phyloP scores from a whole-genome alignment of 2,113 vertebrate species.

The Lynx canadensis region DNA sequence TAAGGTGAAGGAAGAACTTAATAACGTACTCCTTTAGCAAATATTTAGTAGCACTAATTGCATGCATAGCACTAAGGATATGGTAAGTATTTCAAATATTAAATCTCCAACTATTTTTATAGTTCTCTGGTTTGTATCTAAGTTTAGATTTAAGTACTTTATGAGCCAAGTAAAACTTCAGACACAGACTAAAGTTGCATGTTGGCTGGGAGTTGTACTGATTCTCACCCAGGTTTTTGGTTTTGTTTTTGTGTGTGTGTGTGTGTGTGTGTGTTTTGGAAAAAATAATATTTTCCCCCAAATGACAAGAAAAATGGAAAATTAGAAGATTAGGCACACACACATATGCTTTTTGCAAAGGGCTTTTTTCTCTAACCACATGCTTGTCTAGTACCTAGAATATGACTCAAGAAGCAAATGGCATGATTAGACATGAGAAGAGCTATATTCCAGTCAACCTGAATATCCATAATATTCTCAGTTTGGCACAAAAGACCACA shows the following conservation, averaged over 20 bases:
- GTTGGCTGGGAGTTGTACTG: background rate
- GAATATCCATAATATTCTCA: background rate
- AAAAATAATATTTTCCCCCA: background rate
- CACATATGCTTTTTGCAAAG: background rate
- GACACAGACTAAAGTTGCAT: background rate
- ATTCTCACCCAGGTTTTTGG: background rate
- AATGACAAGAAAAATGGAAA: background rate
- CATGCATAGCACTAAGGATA: accelerated
- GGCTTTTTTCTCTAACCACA: background rate
- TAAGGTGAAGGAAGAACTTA: background rate
- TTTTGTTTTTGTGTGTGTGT: too few relatives aligned
- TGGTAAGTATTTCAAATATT: background rate
- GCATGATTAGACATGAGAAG: background rate
- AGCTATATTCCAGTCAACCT: background rate
- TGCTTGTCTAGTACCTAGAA: background rate
- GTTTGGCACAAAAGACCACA: background rate
- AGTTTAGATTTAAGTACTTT: background rate
- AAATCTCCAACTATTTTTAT: background rate
- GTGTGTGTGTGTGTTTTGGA: too few relatives aligned
- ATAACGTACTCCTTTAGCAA: background rate
- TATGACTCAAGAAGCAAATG: background rate
- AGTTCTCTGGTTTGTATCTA: background rate
- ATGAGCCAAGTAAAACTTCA: background rate
- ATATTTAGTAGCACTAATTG: background rate
- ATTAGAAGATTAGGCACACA: background rate